phyloP scores from a whole-genome alignment of 37 sponge, comb jelly and placozoan species.

The Lycopodina hypogea region DNA sequence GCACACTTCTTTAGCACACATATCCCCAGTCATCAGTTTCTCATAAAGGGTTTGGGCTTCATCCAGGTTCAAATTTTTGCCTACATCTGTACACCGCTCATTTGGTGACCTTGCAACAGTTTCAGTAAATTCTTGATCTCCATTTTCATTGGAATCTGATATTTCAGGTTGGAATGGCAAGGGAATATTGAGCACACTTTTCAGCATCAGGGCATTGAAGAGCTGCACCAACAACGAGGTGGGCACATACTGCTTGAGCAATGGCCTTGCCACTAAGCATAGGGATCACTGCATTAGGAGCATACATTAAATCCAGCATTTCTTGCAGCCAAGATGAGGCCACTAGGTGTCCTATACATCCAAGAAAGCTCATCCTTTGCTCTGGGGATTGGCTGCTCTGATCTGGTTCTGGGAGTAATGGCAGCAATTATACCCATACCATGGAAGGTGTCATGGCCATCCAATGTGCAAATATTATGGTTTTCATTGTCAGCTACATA shows the following conservation, averaged over 20 bases:
- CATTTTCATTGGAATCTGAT: neutral
- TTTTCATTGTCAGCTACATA: constrained; percentile 33
- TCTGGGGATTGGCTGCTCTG: constrained; percentile 32
- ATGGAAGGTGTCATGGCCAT: constrained; percentile 7
- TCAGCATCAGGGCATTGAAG: no score
- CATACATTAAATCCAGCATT: constrained; percentile 23
- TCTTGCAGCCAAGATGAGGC: no score
- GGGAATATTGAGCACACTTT: constrained; percentile 15
- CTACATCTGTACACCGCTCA: neutral
- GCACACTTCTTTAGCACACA: no score
- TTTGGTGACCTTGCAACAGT: neutral
- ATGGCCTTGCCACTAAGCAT: constrained; percentile 31
- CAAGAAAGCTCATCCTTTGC: constrained; percentile 41
- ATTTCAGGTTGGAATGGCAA: constrained; percentile 11
- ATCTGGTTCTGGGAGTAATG: constrained; percentile 37
- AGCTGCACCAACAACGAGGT: constrained; percentile 22
- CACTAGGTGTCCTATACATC: no score
- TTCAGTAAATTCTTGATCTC: no score
- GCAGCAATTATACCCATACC: no score
- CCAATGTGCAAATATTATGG: constrained; percentile 28
- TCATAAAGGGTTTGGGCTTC: constrained; percentile 19
- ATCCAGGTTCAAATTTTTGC: constrained; percentile 1
- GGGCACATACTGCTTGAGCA: constrained; percentile 17
- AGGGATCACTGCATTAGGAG: constrained; percentile 17
- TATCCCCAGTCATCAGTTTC: neutral